phyloP scores from a whole-genome alignment of 2,797 vertebrate species.

The Leptodactylus fallax region DNA sequence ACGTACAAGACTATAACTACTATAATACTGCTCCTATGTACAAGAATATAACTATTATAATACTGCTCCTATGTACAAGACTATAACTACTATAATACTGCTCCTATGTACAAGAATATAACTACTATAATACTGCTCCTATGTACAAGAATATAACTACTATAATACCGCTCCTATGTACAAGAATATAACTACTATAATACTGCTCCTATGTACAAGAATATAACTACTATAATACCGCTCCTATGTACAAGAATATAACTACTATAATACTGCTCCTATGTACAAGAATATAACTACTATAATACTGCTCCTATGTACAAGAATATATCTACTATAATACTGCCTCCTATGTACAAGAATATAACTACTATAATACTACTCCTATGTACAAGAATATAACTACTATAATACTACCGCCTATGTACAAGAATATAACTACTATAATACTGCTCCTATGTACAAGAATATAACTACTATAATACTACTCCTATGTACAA shows the following conservation, averaged over 20 bases:
- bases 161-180: neutral
- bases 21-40: neutral
- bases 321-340: slow-evolving; percentile 2
- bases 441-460: neutral
- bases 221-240: neutral
- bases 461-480: slow-evolving; percentile 6
- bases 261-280: neutral
- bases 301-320: neutral
- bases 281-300: neutral
- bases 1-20: neutral
- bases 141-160: neutral
- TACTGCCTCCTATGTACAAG: neutral
- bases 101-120: neutral
- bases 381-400: slow-evolving; percentile 4
- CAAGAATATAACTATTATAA: slow-evolving; percentile 16
- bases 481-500: neutral
- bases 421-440: neutral
- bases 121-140: slow-evolving; percentile 1
- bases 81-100: slow-evolving; percentile 6
- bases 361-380: slow-evolving; percentile 4
- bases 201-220: neutral
- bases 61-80: neutral
- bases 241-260: neutral
- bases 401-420: neutral
- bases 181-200: slow-evolving; percentile 12